Evolutionary conservation across 1,140 invertebrate species (phyloP), one percentile per base, ranked within the genome.

Genomic region (Leptinotarsa lineolata): DNA sequence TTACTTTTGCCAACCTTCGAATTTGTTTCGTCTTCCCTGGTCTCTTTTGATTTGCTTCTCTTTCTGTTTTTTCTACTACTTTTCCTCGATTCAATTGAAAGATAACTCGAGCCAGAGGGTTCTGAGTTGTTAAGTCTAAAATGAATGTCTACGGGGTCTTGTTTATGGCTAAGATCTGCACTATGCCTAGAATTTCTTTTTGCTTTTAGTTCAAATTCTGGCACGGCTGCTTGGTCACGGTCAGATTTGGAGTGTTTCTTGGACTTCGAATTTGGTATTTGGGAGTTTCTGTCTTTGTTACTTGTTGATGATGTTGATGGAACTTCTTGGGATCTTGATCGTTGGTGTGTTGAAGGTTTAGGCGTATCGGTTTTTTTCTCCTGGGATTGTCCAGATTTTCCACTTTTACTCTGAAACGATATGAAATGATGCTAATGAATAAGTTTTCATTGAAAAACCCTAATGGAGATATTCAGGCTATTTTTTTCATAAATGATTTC

Each of bases 41-140:
- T 20, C 39, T 72, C 30, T 66, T 66, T 66, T 3, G 48, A 54
- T 5, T 18, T 54, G 48, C n/a, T 54, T 54, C 48, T 71, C 72
- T 54, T 69, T 72, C 12, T 45, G 67, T 68, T 71, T 71, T 48
- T 72, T 48, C 58, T 72, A 71, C 63, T 76, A 64, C 58, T 70
- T 73, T 39, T 72, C 18, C 65, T 72, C 44, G 65, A 66, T 54
- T 74, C 67, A 16, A 67, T 21, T 44, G 60, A 64, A 13, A 70
- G 63, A 39, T 69, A 70, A 60, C 66, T 66, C 61, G 73, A 74
- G 58, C 68, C 70, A 44, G 73, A 67, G 5, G 74, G 63, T 63
- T 72, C 73, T 21, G 73, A 30, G 60, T 70, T 70, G 16, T 63
- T 48, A 39, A 39, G 69, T 61, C 39, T 45, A 30, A 46, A 60